A percentile compares a stretch with the other conserved stretches of the same genome.
These are phyloP conservation scores for Poecilus cupreus DNA, from an alignment of 2,888 invertebrate genomes.

Conservation along the genomic window DNA sequence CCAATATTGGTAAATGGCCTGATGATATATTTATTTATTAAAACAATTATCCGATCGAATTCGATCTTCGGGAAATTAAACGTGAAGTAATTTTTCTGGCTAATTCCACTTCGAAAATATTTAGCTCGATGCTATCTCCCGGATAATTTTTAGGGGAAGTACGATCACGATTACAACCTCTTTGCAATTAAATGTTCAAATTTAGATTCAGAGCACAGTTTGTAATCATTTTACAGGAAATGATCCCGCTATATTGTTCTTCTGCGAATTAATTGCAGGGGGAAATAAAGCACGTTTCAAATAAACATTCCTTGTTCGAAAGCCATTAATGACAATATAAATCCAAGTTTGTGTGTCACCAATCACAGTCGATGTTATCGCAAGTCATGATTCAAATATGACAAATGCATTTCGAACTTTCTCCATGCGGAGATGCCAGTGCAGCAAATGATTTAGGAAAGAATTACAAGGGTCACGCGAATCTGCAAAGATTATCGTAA, in stretches of 20 bases:
- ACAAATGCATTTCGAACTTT: constrained; percentile 43
- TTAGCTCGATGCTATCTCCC: no score
- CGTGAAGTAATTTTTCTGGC: no score
- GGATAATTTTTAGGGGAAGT: no score
- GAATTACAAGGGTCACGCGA: no score
- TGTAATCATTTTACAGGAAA: neutral
- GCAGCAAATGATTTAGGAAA: no score
- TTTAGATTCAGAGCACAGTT: constrained; percentile 9
- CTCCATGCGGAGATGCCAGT: neutral
- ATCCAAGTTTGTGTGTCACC: constrained; percentile 40
- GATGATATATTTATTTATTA: no score
- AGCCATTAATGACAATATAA: constrained; percentile 38
- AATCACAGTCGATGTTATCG: constrained; percentile 22
- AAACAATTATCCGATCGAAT: no score
- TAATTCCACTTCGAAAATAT: no score
- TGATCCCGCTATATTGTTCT: constrained; percentile 7
- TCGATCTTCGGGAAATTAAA: no score
- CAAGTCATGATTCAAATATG: constrained; percentile 34
- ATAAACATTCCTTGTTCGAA: constrained; percentile 14
- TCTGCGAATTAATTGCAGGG: constrained; percentile 13
- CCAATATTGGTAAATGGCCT: no score
- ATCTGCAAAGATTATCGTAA: no score
- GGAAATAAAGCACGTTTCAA: constrained; percentile 33
- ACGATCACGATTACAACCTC: no score
- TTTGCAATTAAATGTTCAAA: constrained; percentile 6